Base-by-base conservation (phyloP, 2,888 invertebrate species). In the Leptura quadrifasciata region DNA sequence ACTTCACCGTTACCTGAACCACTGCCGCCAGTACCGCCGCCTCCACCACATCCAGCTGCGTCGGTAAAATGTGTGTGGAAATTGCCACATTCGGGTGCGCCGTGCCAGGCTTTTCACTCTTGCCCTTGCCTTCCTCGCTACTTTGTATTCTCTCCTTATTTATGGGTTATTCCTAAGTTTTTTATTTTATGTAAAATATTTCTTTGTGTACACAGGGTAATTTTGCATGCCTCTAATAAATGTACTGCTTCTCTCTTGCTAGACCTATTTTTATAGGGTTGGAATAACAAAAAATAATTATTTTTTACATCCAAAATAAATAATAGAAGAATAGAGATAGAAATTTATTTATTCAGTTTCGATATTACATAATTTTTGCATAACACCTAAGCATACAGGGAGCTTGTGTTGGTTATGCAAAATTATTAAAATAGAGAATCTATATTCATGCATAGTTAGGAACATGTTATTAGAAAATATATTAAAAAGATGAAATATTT, bases 21-120 rank as follows among this genome's bases (percentile, higher is more conserved):
- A 81, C 81, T 80, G 81, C 76, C 81, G 81, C 76, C 80, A 75
- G 70, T 76, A 74, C 72, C 70, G 73, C 72, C 76, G 76, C 72
- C 63, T 31, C 47, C 76, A 63, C 76, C 72, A 63, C 72, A 18
- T 31, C 61, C 74, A 60, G 58, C 71, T 72, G 67, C 72, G 64
- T 75, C 72, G 77, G 65, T 47, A 24, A 24, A 61, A 27, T 24
- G 71, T 24, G 69, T 69, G 35, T 20, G 65, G 63, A 76, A 54
- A 70, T 65, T 68, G 72, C 73, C 52, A 47, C 47, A 47, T 35
- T 63, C 60, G 35, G 55, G 27, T 15, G 74, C 74, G 57, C 57
- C 12, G 18, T 57, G 21, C 20, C 57, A 21, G 21, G 57, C 18
- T 57, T 57, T 57, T 57, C 20, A 57, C 20, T 57, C 47, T 47